A percentile compares a stretch with the other conserved stretches of the same genome.
Conservation (phyloP, 2,113 vertebrate species). For the Triplophysa siluroides region DNA sequence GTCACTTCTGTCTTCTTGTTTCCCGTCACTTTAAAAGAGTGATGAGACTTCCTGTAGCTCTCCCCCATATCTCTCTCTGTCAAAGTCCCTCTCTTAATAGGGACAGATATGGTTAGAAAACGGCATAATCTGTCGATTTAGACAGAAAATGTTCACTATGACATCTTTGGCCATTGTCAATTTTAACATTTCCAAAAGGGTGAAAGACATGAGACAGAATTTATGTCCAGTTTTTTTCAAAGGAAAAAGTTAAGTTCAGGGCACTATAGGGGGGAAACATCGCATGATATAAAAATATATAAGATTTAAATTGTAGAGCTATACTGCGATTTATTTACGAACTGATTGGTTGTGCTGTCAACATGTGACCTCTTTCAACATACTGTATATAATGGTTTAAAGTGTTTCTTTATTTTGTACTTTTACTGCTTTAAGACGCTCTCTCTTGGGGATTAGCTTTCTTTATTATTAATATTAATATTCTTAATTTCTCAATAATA, state of each 20-base stretch:
- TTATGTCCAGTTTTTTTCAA: background rate
- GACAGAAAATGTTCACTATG: background rate
- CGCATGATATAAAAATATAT: too few species aligned
- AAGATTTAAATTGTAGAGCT: too few species aligned
- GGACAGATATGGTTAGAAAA: background rate
- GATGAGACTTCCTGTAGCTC: slow-evolving; percentile 13
- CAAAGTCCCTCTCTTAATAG: background rate
- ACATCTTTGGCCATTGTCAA: background rate
- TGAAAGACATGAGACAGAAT: background rate
- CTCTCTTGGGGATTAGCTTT: too few species aligned
- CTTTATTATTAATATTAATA: too few species aligned
- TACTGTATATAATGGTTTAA: too few species aligned
- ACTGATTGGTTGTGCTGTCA: too few species aligned
- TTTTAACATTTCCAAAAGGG: background rate
- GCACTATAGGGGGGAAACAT: too few species aligned
- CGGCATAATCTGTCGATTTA: background rate
- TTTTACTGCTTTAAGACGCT: too few species aligned
- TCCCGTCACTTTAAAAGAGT: slow-evolving; percentile 22
- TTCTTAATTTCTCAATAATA: too few species aligned
- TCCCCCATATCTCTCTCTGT: background rate
- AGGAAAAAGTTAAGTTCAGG: background rate
- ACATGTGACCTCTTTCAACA: too few species aligned
- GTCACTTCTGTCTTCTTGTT: slow-evolving; percentile 19
- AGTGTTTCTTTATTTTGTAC: too few species aligned
- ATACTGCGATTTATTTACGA: too few species aligned